A percentile compares a stretch with the other conserved stretches of the same genome.
Conservation (phyloP, 2,888 invertebrate species). For the Eupithecia pulchellata region DNA sequence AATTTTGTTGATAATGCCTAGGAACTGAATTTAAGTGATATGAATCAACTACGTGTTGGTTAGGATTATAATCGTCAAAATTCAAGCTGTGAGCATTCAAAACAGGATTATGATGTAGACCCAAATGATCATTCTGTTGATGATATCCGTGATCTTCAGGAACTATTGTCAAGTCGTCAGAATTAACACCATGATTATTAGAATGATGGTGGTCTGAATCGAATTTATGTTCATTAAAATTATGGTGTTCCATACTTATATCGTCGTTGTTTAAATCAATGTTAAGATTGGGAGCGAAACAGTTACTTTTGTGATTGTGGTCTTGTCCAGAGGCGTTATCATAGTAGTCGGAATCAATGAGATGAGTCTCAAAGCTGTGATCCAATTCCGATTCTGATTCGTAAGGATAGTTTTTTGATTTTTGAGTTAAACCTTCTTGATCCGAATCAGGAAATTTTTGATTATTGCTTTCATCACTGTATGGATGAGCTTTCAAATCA, state of each 20-base stretch:
- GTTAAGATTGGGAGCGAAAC: background rate
- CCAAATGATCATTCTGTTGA: conserved; percentile 1
- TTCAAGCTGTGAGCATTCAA: background rate
- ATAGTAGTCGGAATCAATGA: background rate
- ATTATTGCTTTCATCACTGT: background rate
- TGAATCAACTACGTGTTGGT: background rate
- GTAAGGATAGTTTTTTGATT: background rate
- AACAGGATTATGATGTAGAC: background rate
- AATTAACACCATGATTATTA: background rate
- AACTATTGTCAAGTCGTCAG: background rate
- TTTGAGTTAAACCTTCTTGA: background rate
- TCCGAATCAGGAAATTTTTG: background rate
- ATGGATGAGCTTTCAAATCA: background rate
- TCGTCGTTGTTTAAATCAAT: background rate
- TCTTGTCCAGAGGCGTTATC: too few species aligned
- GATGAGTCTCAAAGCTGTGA: background rate
- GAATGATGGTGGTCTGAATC: background rate
- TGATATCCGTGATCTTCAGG: background rate
- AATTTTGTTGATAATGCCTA: background rate
- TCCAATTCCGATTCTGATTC: background rate
- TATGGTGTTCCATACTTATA: background rate
- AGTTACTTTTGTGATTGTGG: background rate
- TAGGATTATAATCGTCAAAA: too few species aligned
- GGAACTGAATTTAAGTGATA: background rate
- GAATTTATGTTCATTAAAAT: background rate